Conservation (phyloP, 2,888 invertebrate genomes). For the Polia nebulosa region DNA sequence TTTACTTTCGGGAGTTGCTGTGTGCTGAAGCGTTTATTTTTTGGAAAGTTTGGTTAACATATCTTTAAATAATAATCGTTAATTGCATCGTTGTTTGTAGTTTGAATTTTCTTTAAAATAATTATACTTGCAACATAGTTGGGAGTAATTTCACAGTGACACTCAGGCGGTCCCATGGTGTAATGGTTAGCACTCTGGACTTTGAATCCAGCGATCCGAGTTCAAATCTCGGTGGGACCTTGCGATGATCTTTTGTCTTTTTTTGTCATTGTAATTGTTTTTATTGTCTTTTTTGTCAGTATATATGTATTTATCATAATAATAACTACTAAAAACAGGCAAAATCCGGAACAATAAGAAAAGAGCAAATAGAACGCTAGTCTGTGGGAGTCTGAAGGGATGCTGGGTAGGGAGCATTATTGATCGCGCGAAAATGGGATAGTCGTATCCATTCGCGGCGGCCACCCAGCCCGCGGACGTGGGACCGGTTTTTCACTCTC, state of each 20-base stretch:
- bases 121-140: constrained; percentile 19
- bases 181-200: constrained; percentile 92
- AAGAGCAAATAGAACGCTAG: constrained; percentile 64
- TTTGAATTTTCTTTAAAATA: not conserved
- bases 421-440: constrained; percentile 90
- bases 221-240: constrained; percentile 91
- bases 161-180: constrained; percentile 88
- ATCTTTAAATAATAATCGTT: too few relatives aligned
- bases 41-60: too few relatives aligned
- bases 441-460: constrained; percentile 89
- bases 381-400: constrained; percentile 87
- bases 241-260: not conserved
- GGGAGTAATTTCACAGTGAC: constrained; percentile 52
- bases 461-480: constrained; percentile 88
- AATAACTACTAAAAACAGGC: not conserved
- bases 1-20: not conserved
- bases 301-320: constrained; percentile 16
- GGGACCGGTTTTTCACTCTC: constrained; percentile 83
- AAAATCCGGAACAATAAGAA: constrained; percentile 1
- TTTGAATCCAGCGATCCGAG: constrained; percentile 91
- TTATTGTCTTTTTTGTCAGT: constrained; percentile 1
- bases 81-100: too few relatives aligned
- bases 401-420: constrained; percentile 91
- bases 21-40: too few relatives aligned
- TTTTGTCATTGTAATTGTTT: constrained; percentile 19